Conservation (phyloP, 2,888 invertebrate genomes). For the Sinelater perroti region DNA sequence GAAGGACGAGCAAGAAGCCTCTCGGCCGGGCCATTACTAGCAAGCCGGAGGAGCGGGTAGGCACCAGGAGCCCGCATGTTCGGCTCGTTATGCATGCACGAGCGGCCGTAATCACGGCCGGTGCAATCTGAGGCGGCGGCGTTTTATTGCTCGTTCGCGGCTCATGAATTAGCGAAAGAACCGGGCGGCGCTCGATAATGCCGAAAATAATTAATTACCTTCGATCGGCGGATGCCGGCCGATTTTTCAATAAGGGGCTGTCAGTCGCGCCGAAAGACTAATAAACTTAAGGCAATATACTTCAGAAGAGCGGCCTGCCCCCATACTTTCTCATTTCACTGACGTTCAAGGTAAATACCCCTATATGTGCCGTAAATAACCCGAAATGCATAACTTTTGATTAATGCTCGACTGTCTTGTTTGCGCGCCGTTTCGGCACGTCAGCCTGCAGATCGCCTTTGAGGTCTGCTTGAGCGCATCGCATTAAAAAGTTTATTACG, state of each 20-base stretch:
- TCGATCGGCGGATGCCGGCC: slow-evolving; percentile 70
- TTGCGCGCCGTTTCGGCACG: neutral
- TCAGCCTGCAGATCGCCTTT: too few species aligned
- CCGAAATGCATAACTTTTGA: slow-evolving; percentile 12
- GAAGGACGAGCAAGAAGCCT: slow-evolving; percentile 29
- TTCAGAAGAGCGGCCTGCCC: slow-evolving; percentile 24
- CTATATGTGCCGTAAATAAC: slow-evolving; percentile 22
- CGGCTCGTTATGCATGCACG: slow-evolving; percentile 55
- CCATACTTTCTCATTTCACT: slow-evolving; percentile 32
- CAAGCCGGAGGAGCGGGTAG: slow-evolving; percentile 36
- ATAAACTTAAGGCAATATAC: slow-evolving; percentile 54
- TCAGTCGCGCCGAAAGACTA: slow-evolving; percentile 57
- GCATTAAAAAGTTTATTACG: too few species aligned
- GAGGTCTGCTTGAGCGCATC: too few species aligned
- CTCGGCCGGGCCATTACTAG: slow-evolving; percentile 36
- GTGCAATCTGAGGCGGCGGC: slow-evolving; percentile 52
- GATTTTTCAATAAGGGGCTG: slow-evolving; percentile 67
- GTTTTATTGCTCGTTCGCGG: slow-evolving; percentile 64
- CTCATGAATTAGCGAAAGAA: slow-evolving; percentile 75
- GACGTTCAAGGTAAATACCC: slow-evolving; percentile 32
- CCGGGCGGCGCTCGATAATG: slow-evolving; percentile 73
- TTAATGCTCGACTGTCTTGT: slow-evolving; percentile 4
- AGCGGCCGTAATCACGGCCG: slow-evolving; percentile 54
- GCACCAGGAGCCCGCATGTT: slow-evolving; percentile 39
- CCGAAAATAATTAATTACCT: slow-evolving; percentile 79